Base-by-base conservation (phyloP, 2,113 vertebrate genomes). In the Hippocampus mohnikei region DNA sequence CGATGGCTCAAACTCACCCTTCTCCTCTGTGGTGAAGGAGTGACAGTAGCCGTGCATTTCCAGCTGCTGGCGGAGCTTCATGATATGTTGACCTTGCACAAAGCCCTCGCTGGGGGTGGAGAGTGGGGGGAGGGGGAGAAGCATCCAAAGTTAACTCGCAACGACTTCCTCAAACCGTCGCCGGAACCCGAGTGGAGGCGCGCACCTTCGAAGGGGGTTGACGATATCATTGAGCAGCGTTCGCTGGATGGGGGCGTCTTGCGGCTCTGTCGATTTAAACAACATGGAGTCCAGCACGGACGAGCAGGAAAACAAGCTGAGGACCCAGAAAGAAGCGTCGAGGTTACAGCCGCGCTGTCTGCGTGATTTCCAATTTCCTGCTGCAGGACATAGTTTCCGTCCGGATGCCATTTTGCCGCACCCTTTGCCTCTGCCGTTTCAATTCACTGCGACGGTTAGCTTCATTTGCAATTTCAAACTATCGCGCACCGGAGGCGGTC, bases 21-120 rank as follows among this genome's bases (percentile, higher is more conserved):
- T 96, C 88, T 96, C 95, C 1, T 95, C 94, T 0, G 93, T 95
- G 84, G 95, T 95, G 70, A 95, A 96, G n/a, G 94, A 94, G 2
- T 89, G 87, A 33, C 92, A 93, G 70, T 90, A 92, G 4, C 95
- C 94, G 2, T 93, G 92, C 3, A 92, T 89, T 4, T 93, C 92
- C 50, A 96, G 89, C 84, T 94, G 93, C 77, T 93, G 87, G 18
- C 95, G 90, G 0, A 96, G 93, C 61, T 90, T 93, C 95, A 96
- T 96, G 82, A 96, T 81, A 7, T 92, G 94, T 0, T 23, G 23
- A 0, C 90, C 91, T 1, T 83, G 37, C 5, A 96, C 95, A n/a
- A 94, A 96, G n/a, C 94, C 95, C 0, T 86, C 83, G 67, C 95
- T 96, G 83, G 46, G 33, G 33, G 5, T 0, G n/a, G n/a, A n/a